A percentile compares a stretch with the other conserved stretches of the same genome.
phyloP scores from a whole-genome alignment of 2,888 invertebrate genomes.

The Dasysyrphus tricinctus region DNA sequence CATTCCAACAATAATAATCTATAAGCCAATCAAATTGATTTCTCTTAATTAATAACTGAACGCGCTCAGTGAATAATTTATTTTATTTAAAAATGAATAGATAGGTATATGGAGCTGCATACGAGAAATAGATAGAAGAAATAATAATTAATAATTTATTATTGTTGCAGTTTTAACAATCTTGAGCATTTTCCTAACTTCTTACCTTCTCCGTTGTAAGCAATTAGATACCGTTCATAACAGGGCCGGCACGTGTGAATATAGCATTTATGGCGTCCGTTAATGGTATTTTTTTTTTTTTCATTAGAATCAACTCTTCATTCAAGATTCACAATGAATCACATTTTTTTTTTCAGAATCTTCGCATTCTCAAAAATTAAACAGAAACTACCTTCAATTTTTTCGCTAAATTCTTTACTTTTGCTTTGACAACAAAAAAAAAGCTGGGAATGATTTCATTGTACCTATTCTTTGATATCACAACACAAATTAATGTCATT shows the following conservation, averaged over 20 bases:
- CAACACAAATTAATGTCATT: no score
- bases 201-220: background rate
- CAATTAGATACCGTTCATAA: background rate
- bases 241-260: background rate
- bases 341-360: no score
- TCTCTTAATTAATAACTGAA: conserved; percentile 66
- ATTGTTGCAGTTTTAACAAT: conserved; percentile 1
- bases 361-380: no score
- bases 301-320: no score
- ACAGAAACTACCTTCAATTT: no score
- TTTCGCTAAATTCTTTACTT: no score
- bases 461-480: no score
- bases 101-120: no score
- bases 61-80: conserved; percentile 9
- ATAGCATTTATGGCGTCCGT: background rate
- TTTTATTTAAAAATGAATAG: background rate
- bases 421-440: no score
- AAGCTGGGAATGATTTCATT: no score
- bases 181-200: background rate
- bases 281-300: no score
- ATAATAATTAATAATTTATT: conserved; percentile 3
- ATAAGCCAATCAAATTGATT: conserved; percentile 52
- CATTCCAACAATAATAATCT: conserved; percentile 25
- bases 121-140: conserved; percentile 1
- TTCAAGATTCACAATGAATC: no score